A percentile compares a stretch with the other conserved stretches of the same genome.
Evolutionary conservation across 2,113 vertebrate genomes (phyloP).

Genomic region (Fulica atra): DNA sequence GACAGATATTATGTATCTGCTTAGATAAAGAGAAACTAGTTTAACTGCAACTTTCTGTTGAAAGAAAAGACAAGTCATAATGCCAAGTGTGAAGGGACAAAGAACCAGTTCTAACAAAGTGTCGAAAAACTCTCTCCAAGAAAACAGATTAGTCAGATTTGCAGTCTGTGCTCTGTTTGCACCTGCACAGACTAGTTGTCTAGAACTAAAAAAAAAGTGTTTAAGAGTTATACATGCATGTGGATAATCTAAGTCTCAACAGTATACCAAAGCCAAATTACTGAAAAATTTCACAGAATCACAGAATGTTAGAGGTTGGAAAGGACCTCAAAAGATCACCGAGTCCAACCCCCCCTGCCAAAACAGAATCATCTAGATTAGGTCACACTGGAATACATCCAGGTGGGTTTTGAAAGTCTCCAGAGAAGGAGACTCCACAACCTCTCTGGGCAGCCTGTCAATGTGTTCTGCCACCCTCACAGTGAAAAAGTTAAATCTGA

Average conservation of each 20-base stretch:
- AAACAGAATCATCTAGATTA: no score
- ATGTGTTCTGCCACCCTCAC: no score
- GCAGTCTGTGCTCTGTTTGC: neutral
- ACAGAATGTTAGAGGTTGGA: no score
- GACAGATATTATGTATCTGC: neutral
- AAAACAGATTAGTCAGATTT: neutral
- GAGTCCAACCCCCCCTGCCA: no score
- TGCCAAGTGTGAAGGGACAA: neutral
- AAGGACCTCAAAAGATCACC: no score
- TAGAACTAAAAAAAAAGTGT: neutral
- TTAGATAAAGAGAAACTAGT: neutral
- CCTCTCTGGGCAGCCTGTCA: no score
- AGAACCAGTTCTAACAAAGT: neutral
- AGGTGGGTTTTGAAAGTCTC: no score
- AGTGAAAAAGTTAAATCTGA: neutral
- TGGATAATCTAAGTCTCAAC: neutral
- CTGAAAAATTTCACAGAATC: neutral
- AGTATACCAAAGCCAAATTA: neutral
- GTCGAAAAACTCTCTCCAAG: neutral
- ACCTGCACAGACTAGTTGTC: neutral
- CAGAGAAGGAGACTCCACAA: no score
- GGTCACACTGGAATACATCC: no score
- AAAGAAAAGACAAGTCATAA: neutral
- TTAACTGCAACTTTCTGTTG: neutral
- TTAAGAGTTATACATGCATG: neutral